Conservation (phyloP, 2,797 vertebrate genomes). For the Pseudochromis fuscus region DNA sequence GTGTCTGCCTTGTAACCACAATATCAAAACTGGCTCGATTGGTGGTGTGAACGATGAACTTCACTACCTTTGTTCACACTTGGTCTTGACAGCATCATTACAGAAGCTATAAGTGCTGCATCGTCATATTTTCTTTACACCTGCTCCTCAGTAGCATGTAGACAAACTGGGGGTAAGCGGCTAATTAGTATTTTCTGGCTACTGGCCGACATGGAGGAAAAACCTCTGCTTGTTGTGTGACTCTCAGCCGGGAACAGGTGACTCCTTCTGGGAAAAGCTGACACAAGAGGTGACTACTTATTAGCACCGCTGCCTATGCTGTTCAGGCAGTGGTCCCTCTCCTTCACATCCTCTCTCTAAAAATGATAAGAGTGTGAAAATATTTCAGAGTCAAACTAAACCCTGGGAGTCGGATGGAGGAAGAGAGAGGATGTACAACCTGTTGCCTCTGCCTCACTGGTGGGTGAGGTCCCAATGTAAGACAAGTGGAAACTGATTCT, state of each 20-base stretch:
- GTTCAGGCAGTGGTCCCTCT: slow-evolving; percentile 16
- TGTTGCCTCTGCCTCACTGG: slow-evolving; percentile 9
- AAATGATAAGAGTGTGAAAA: slow-evolving; percentile 54
- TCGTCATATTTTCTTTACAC: not conserved
- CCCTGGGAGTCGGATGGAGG: not conserved
- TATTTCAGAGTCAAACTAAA: slow-evolving; percentile 50
- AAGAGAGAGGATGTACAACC: slow-evolving; percentile 20
- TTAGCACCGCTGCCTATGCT: slow-evolving; percentile 9
- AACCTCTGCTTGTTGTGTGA: not conserved
- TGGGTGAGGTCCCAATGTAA: not conserved
- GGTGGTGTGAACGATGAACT: not conserved
- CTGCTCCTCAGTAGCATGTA: not conserved
- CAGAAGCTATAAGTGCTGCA: not conserved
- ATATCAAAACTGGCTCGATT: not conserved
- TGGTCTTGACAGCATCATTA: not conserved
- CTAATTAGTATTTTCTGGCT: not conserved
- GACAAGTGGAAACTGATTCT: not conserved
- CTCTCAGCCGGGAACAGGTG: slow-evolving; percentile 15
- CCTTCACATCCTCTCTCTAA: slow-evolving; percentile 53
- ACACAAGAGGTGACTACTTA: slow-evolving; percentile 52
- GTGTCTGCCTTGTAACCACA: not conserved
- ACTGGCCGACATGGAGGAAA: not conserved
- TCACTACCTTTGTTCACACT: not conserved
- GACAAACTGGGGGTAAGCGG: not conserved
- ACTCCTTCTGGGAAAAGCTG: slow-evolving; percentile 35